phyloP scores from a whole-genome alignment of 2,888 invertebrate genomes.

The Pyrocoelia pectoralis region DNA sequence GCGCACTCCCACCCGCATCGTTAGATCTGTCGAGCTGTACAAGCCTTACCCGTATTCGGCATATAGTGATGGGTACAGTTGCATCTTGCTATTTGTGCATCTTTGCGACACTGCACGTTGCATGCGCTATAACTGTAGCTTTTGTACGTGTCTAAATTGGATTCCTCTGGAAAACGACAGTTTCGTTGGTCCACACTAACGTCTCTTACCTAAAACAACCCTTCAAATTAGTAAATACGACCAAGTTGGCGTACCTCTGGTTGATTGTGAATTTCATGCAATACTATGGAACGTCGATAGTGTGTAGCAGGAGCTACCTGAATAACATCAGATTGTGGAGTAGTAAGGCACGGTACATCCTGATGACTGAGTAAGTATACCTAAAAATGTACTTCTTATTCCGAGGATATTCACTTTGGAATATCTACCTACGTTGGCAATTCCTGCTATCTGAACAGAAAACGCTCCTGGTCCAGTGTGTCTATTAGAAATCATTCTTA shows the following conservation, averaged over 20 bases:
- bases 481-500: constrained; percentile 70
- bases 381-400: constrained; percentile 56
- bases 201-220: constrained; percentile 58
- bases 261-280: constrained; percentile 73
- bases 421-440: constrained; percentile 62
- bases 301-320: constrained; percentile 66
- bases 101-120: constrained; percentile 73
- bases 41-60: constrained; percentile 71
- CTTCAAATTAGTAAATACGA: not conserved
- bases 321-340: constrained; percentile 68
- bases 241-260: constrained; percentile 59
- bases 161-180: constrained; percentile 76
- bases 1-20: no score
- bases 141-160: constrained; percentile 67
- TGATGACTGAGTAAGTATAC: constrained; percentile 70
- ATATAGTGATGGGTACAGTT: constrained; percentile 76
- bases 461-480: constrained; percentile 70
- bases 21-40: no score
- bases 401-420: no score
- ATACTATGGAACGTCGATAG: constrained; percentile 56
- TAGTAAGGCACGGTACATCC: constrained; percentile 75
- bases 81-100: constrained; percentile 68
- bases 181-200: constrained; percentile 71
- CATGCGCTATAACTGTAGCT: constrained; percentile 79
- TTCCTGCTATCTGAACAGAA: constrained; percentile 62